Evolutionary conservation across 2,888 invertebrate species (phyloP).

Genomic region (Ptychoptera contaminata): DNA sequence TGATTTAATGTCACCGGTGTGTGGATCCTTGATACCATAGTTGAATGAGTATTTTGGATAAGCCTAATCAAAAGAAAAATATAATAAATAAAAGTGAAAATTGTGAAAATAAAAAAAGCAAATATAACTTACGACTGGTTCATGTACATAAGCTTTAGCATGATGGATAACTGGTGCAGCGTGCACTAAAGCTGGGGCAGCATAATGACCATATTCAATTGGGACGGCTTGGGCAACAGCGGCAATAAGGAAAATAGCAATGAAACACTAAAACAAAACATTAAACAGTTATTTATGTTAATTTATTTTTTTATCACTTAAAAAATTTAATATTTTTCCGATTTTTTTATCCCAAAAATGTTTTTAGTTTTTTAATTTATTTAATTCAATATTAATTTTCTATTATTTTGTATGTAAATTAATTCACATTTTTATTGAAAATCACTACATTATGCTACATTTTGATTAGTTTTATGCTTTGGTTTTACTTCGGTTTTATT

Average conservation of each 20-base stretch:
- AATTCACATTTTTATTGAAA: too few species aligned
- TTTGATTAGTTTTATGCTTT: neutral
- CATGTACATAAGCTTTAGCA: conserved; percentile 15
- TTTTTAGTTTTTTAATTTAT: too few species aligned
- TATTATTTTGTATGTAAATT: too few species aligned
- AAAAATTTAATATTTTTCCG: too few species aligned
- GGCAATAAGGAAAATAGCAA: conserved; percentile 26
- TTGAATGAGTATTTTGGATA: conserved; percentile 56
- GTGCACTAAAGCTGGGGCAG: conserved; percentile 17
- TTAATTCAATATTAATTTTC: too few species aligned
- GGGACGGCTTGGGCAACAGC: conserved; percentile 26
- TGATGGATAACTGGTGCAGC: conserved; percentile 12
- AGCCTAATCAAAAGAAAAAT: conserved; percentile 27
- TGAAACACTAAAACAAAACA: conserved; percentile 20
- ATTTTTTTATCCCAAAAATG: too few species aligned
- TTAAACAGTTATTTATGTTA: neutral
- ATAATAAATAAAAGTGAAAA: neutral
- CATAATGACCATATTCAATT: conserved; percentile 29
- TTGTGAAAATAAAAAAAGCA: neutral
- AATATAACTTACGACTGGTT: conserved; percentile 25
- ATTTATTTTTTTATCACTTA: neutral
- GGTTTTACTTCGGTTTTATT: neutral
- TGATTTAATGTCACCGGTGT: conserved; percentile 56
- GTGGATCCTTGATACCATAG: conserved; percentile 52
- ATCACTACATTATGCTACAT: too few species aligned